Conservation (phyloP, 2,888 invertebrate genomes). For the Tipula confusa region DNA sequence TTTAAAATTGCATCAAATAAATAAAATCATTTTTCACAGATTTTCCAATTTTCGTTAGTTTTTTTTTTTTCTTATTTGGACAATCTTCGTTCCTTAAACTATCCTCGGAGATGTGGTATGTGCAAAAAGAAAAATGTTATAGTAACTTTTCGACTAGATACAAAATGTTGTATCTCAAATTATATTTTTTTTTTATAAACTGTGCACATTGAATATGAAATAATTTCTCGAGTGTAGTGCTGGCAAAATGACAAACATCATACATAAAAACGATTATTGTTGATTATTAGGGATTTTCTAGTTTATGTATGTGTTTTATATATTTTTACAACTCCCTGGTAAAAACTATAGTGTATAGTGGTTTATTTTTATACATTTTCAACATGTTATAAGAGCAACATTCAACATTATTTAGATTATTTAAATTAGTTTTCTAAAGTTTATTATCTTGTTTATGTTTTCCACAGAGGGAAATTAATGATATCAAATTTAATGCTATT, state of each 20-base stretch:
- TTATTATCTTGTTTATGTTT: not conserved
- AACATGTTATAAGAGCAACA: not conserved
- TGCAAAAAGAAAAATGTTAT: not conserved
- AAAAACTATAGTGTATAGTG: not conserved
- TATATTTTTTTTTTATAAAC: not conserved
- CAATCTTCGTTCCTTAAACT: not conserved
- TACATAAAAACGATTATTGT: not conserved
- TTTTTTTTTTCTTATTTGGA: not conserved
- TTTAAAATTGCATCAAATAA: conserved; percentile 25
- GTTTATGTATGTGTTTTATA: not conserved
- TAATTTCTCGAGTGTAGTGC: not conserved
- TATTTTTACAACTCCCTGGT: not conserved
- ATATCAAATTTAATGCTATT: not conserved
- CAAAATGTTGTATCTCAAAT: not conserved
- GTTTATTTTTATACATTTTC: not conserved
- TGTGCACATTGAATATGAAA: not conserved
- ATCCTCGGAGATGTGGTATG: not conserved
- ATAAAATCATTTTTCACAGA: conserved; percentile 20
- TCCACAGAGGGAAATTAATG: conserved; percentile 20
- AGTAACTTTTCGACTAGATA: not conserved
- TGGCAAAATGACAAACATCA: conserved; percentile 12
- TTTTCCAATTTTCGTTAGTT: not conserved
- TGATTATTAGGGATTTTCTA: not conserved
- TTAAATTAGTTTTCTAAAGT: not conserved
- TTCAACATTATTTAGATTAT: not conserved